Percentiles rank a stretch among this genome's conserved stretches.
phyloP scores from a whole-genome alignment of 2,113 vertebrate species.

The Monarcha castaneiventris region DNA sequence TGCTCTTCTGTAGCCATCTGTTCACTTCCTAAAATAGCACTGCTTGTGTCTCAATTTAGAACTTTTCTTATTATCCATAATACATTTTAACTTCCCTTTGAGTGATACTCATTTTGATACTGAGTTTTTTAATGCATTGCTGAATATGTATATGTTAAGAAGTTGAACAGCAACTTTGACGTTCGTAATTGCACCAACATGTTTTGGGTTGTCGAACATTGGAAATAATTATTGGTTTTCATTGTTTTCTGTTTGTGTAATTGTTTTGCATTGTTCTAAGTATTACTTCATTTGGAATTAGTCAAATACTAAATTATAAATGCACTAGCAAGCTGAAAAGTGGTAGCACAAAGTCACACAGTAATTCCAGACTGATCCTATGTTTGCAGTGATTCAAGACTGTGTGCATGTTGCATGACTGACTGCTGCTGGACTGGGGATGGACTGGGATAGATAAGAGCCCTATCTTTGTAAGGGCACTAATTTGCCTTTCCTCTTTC shows the following conservation, averaged over 20 bases:
- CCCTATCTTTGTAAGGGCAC: neutral
- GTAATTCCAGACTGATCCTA: neutral
- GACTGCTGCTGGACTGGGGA: neutral
- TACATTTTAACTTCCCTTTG: conserved; percentile 14
- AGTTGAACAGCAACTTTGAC: neutral
- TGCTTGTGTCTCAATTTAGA: conserved; percentile 28
- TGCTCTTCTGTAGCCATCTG: conserved; percentile 46
- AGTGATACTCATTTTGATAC: neutral
- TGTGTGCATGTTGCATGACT: rapidly evolving
- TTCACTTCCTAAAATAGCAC: conserved; percentile 37
- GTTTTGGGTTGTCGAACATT: neutral
- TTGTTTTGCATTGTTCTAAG: neutral
- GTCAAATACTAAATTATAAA: neutral
- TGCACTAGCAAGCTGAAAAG: neutral
- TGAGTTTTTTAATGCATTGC: neutral
- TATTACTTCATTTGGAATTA: neutral
- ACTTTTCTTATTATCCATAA: neutral
- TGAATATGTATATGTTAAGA: neutral
- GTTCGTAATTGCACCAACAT: neutral
- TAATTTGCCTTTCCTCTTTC: neutral
- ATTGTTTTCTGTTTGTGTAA: neutral
- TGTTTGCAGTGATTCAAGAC: neutral
- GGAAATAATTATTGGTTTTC: neutral
- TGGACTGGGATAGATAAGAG: neutral
- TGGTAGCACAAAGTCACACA: neutral